Conservation (phyloP, 2,888 invertebrate species). For the Corbicula japonica region DNA sequence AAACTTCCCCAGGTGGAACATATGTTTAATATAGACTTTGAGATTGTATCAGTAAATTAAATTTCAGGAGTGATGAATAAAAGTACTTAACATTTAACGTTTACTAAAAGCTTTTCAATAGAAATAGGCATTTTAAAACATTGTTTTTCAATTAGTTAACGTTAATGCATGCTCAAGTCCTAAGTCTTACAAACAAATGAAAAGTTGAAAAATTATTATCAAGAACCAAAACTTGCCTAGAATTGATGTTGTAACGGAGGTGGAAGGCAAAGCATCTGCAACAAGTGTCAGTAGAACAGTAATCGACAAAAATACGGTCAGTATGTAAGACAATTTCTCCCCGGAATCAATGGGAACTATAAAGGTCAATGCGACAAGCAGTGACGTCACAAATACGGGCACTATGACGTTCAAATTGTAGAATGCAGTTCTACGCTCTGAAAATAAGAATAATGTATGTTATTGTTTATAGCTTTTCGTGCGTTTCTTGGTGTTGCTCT, state of each 20-base stretch:
- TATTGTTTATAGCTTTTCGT: neutral
- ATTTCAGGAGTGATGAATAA: too few species aligned
- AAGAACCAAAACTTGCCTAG: slow-evolving; percentile 50
- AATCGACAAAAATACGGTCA: slow-evolving; percentile 68
- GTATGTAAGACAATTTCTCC: slow-evolving; percentile 66
- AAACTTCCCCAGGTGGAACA: too few species aligned
- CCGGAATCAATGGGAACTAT: slow-evolving; percentile 70
- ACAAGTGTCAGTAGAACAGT: slow-evolving; percentile 64
- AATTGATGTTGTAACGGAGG: slow-evolving; percentile 56
- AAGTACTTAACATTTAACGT: too few species aligned
- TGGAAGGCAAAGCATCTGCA: slow-evolving; percentile 50
- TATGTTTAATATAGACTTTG: too few species aligned
- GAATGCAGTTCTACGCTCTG: slow-evolving; percentile 60
- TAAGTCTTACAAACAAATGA: too few species aligned
- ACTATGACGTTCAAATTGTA: slow-evolving; percentile 69
- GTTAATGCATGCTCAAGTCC: too few species aligned
- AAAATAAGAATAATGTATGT: neutral
- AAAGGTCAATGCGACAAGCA: slow-evolving; percentile 65
- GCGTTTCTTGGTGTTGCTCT: neutral
- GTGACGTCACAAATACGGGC: slow-evolving; percentile 66
- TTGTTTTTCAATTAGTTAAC: too few species aligned
- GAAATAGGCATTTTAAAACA: too few species aligned
- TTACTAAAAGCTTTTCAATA: too few species aligned
- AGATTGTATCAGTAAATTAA: too few species aligned
- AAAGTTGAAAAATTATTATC: too few species aligned